A percentile compares a stretch with the other conserved stretches of the same genome.
Evolutionary conservation across 2,113 vertebrate genomes (phyloP).

Genomic region (Pseudolaguvia tuberculata): DNA sequence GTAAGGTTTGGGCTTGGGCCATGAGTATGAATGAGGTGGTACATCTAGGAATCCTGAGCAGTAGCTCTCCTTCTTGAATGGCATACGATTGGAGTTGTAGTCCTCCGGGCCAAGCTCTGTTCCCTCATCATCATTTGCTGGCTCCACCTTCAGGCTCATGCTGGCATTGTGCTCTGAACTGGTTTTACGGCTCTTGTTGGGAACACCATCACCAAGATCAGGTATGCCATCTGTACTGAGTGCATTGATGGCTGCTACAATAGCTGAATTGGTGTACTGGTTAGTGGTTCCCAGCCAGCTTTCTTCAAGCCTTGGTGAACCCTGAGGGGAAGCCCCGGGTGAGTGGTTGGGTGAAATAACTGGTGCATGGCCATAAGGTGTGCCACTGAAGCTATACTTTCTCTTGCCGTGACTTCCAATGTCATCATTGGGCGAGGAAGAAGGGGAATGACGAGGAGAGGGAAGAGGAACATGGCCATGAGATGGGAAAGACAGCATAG

Average conservation of each 20-base stretch:
- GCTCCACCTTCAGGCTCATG: constrained; percentile 88
- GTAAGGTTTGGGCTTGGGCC: constrained; percentile 90
- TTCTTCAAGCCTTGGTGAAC: constrained; percentile 82
- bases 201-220: constrained; percentile 84
- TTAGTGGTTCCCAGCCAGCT: constrained; percentile 86
- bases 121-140: constrained; percentile 73
- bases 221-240: constrained; percentile 87
- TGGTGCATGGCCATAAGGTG: constrained; percentile 71
- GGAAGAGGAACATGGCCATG: constrained; percentile 69
- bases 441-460: constrained; percentile 85
- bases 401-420: constrained; percentile 79
- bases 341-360: constrained; percentile 80
- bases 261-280: constrained; percentile 94
- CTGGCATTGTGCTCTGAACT: constrained; percentile 75
- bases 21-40: constrained; percentile 84
- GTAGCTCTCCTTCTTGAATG: constrained; percentile 86
- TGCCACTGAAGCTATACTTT: constrained; percentile 84
- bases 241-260: constrained; percentile 92
- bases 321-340: constrained; percentile 79
- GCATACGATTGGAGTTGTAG: constrained; percentile 76
- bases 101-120: constrained; percentile 79
- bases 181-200: constrained; percentile 85
- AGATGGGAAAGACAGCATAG: constrained; percentile 81
- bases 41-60: constrained; percentile 89
- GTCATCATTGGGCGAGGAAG: constrained; percentile 84